Conservation (phyloP, 2,888 invertebrate species). For the Polietes domitor region DNA sequence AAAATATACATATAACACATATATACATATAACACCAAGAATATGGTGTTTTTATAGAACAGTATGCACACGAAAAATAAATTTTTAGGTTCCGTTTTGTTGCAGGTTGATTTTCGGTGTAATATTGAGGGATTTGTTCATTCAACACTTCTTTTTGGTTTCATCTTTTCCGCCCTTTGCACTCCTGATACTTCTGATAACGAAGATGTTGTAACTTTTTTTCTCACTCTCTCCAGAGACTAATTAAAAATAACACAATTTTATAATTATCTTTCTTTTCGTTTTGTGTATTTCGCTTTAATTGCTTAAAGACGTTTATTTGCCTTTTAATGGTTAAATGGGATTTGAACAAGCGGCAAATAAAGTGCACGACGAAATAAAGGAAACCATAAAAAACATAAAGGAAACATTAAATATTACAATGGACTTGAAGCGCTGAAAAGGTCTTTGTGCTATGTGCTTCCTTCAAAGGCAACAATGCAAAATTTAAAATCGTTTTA, state of each 20-base stretch:
- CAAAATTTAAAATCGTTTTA: background rate
- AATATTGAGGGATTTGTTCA: too few species aligned
- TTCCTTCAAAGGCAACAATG: background rate
- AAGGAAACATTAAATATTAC: background rate
- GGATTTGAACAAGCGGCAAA: background rate
- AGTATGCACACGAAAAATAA: too few species aligned
- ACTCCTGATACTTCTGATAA: background rate
- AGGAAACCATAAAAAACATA: slow-evolving; percentile 11
- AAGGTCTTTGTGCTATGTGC: too few species aligned
- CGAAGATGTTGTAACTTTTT: background rate
- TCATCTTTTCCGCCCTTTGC: background rate
- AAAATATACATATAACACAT: too few species aligned
- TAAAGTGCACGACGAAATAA: background rate
- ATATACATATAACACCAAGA: too few species aligned
- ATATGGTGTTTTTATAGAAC: too few species aligned
- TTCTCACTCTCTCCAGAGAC: background rate
- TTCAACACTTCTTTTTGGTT: background rate
- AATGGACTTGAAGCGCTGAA: background rate
- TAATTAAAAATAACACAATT: slow-evolving; percentile 15
- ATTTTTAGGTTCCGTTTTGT: too few species aligned
- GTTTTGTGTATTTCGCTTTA: background rate
- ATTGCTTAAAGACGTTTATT: slow-evolving; percentile 19
- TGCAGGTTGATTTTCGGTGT: too few species aligned
- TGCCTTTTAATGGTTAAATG: slow-evolving; percentile 21
- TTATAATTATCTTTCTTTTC: slow-evolving; percentile 11